Conservation (phyloP, 1,140 invertebrate genomes). For the Cephus cinctus region DNA sequence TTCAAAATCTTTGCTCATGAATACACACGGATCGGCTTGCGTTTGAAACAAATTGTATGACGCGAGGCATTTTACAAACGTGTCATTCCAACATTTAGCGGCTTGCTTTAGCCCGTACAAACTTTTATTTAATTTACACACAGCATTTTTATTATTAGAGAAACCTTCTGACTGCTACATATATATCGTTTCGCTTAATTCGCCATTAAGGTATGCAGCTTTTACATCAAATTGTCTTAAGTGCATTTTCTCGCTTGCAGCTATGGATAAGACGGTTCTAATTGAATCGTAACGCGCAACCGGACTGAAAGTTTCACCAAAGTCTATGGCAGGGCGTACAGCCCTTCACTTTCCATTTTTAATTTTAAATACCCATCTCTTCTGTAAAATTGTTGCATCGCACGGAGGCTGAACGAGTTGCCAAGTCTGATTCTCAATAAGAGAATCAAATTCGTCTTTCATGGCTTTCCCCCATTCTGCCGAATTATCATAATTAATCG, state of each 20-base stretch:
- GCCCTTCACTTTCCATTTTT: slow-evolving; percentile 17
- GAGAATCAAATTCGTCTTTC: slow-evolving; percentile 28
- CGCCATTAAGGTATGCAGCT: slow-evolving; percentile 37
- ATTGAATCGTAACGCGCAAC: slow-evolving; percentile 32
- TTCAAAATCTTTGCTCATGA: slow-evolving; percentile 31
- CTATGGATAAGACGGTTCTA: slow-evolving; percentile 33
- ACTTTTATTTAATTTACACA: slow-evolving; percentile 23
- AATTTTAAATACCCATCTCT: slow-evolving; percentile 36
- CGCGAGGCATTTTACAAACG: background rate
- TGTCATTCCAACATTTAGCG: slow-evolving; percentile 1
- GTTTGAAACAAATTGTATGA: slow-evolving; percentile 16
- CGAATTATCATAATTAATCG: slow-evolving; percentile 3
- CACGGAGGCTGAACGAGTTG: slow-evolving; percentile 22
- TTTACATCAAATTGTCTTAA: slow-evolving; percentile 41
- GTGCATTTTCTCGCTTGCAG: slow-evolving; percentile 16
- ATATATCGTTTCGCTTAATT: slow-evolving; percentile 35
- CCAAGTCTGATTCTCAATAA: slow-evolving; percentile 40
- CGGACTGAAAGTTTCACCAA: slow-evolving; percentile 35
- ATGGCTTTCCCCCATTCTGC: slow-evolving; percentile 40
- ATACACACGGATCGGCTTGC: slow-evolving; percentile 26
- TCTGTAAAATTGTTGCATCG: slow-evolving; percentile 24
- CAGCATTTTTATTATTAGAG: slow-evolving; percentile 2
- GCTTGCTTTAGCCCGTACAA: slow-evolving; percentile 7
- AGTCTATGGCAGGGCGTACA: slow-evolving; percentile 27
- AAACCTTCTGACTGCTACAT: slow-evolving; percentile 30